Conservation (phyloP, 1,140 invertebrate species). For the Lucilia sericata region DNA sequence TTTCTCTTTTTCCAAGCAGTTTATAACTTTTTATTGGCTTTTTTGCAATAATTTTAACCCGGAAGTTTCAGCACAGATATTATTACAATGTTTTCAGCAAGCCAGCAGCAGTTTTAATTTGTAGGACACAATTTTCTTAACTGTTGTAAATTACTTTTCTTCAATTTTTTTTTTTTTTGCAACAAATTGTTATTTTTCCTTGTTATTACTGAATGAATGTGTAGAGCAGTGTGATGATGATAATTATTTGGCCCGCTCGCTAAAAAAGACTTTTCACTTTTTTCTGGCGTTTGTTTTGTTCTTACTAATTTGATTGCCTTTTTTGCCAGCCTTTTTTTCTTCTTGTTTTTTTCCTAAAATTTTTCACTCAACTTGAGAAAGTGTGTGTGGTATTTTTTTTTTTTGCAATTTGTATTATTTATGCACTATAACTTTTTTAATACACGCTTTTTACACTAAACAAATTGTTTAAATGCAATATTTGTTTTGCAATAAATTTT, state of each 20-base stretch:
- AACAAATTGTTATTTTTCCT: not conserved
- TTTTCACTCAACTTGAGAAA: not conserved
- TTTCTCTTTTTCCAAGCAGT: not conserved
- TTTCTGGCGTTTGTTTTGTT: slow-evolving; percentile 42
- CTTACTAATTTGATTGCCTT: slow-evolving; percentile 30
- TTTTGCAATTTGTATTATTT: not conserved
- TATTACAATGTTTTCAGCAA: not conserved
- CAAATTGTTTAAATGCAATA: slow-evolving; percentile 10
- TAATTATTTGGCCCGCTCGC: slow-evolving; percentile 20
- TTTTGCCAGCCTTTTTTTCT: slow-evolving; percentile 36
- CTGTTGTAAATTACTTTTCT: not conserved
- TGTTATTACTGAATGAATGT: slow-evolving; percentile 14
- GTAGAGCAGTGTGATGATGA: not conserved
- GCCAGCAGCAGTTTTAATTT: not conserved
- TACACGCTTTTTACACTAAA: slow-evolving; percentile 13
- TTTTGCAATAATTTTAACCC: not conserved
- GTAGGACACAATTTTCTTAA: not conserved
- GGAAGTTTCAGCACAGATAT: not conserved
- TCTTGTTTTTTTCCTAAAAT: not conserved
- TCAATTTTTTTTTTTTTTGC: not conserved
- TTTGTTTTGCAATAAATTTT: slow-evolving; percentile 27
- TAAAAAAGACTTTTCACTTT: slow-evolving; percentile 33
- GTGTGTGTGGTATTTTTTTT: not conserved
- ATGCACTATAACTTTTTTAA: not conserved
- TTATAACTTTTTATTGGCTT: not conserved